phyloP scores from a whole-genome alignment of 1,140 invertebrate species.

The Psilanteris sp. region DNA sequence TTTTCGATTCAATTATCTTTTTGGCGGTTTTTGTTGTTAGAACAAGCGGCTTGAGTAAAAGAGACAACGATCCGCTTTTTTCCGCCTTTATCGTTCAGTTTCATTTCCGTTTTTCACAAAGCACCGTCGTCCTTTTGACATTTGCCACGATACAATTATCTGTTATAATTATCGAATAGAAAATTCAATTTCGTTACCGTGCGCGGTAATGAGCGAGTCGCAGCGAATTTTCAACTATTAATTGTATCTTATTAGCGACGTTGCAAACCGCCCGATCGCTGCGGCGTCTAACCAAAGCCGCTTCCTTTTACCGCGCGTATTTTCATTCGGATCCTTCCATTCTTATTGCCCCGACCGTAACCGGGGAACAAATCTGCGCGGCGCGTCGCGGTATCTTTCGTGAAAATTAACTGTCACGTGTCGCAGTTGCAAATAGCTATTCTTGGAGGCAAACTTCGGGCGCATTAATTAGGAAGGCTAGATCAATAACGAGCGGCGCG shows the following conservation, averaged over 20 bases:
- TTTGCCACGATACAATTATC: constrained; percentile 37
- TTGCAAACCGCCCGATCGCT: background rate
- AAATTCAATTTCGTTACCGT: constrained; percentile 32
- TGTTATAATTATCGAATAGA: constrained; percentile 28
- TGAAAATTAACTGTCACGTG: constrained; percentile 59
- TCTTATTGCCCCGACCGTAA: background rate
- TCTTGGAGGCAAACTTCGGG: constrained; percentile 46
- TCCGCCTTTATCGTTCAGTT: background rate
- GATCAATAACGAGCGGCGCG: constrained; percentile 62
- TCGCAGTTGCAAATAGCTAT: constrained; percentile 53
- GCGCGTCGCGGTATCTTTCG: constrained; percentile 6
- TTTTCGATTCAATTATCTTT: constrained; percentile 57
- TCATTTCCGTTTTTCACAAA: constrained; percentile 8
- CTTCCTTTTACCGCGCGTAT: background rate
- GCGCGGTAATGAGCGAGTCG: constrained; percentile 10
- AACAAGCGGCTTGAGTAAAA: constrained; percentile 17
- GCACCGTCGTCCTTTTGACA: constrained; percentile 19
- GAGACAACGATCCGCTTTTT: constrained; percentile 3
- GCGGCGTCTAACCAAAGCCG: background rate
- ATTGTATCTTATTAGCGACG: constrained; percentile 14
- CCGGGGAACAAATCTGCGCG: constrained; percentile 3
- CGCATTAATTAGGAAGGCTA: constrained; percentile 61
- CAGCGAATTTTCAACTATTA: constrained; percentile 1
- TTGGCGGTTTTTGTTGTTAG: constrained; percentile 32
- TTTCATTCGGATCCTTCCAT: background rate